Evolutionary conservation across 1,140 invertebrate species (phyloP), one percentile per base, ranked within the genome.

Genomic region (Drosophila pandora): DNA sequence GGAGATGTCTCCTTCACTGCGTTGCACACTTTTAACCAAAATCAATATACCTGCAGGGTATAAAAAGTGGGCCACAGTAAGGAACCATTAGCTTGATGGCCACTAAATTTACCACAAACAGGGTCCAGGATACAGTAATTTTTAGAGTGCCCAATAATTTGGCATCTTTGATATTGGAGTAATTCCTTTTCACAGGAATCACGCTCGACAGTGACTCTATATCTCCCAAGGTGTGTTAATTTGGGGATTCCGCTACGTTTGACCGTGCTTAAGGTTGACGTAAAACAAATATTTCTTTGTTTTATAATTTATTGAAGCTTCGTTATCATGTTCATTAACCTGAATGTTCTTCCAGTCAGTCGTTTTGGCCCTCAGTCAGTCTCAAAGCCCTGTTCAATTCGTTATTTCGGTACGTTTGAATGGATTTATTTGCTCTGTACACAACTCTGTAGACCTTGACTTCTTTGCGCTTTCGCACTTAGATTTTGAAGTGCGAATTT

Each of bases 81-180:
- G 2, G 32, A 60, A 1, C 56, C 45, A 37, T 59, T 63, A 13
- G 28, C 9, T 17, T 70, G 28, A 10, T 47, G 10, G 22, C 48
- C 60, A 58, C 53, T 13, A 22, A 47, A 70, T 28, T 58, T 71
- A 2, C 53, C 50, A 37, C 62, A 73, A 5, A 67, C 30, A 28
- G 50, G 62, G 6, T 59, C 48, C 21, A 50, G 60, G 22, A 61
- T 13, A 6, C 63, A 3, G 25, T 28, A 6, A 6, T 5, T 28
- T 6, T 5, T 28, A 5, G 25, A 37, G 5, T 37, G 34, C 34
- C 34, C 9, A 37, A 37, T 7, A 37, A 37, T 37, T 37, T 37
- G 12, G 12, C 34, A 37, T 12, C 34, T 37, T 9, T 10, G 34
- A 12, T 8, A 37, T 37, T 37, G 34, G 3, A 37, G 12, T 37